A percentile compares a stretch with the other conserved stretches of the same genome.
phyloP scores from a whole-genome alignment of 2,888 invertebrate genomes.

The Sminthurides aquaticus region DNA sequence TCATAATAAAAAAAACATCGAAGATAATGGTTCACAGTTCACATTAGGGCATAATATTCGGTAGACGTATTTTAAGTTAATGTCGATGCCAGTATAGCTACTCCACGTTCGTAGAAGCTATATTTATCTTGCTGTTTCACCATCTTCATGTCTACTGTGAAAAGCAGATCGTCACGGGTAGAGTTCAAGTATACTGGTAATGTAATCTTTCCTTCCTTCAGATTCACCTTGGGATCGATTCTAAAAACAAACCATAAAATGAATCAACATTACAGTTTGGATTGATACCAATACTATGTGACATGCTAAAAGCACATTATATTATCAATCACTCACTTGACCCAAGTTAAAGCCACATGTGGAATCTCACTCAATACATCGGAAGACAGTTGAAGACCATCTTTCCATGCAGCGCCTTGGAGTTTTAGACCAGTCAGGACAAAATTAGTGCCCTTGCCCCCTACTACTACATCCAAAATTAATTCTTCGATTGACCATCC shows the following conservation, averaged over 20 bases:
- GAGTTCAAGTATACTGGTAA: conserved; percentile 96
- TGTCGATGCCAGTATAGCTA: conserved; percentile 89
- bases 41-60: not conserved
- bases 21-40: too few species aligned
- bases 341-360: conserved; percentile 81
- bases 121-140: conserved; percentile 85
- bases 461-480: conserved; percentile 61
- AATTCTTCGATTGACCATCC: conserved; percentile 96
- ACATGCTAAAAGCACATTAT: conserved; percentile 3
- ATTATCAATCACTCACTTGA: conserved; percentile 53
- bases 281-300: not conserved
- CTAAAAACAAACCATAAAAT: conserved; percentile 44
- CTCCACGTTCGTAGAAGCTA: conserved; percentile 97
- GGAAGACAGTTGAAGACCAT: conserved; percentile 80
- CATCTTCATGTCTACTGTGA: conserved; percentile 88
- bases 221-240: conserved; percentile 49
- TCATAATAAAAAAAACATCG: too few species aligned
- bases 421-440: conserved; percentile 75
- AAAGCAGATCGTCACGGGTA: conserved; percentile 85
- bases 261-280: not conserved
- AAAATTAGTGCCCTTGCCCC: conserved; percentile 48
- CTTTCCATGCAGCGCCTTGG: conserved; percentile 91
- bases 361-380: conserved; percentile 93
- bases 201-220: conserved; percentile 61
- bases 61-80: conserved; percentile 28